Percentiles rank a stretch among this genome's conserved stretches.
These are phyloP conservation scores for Corythornis vintsioides DNA, from an alignment of 2,113 vertebrate species.

Conservation along the genomic window DNA sequence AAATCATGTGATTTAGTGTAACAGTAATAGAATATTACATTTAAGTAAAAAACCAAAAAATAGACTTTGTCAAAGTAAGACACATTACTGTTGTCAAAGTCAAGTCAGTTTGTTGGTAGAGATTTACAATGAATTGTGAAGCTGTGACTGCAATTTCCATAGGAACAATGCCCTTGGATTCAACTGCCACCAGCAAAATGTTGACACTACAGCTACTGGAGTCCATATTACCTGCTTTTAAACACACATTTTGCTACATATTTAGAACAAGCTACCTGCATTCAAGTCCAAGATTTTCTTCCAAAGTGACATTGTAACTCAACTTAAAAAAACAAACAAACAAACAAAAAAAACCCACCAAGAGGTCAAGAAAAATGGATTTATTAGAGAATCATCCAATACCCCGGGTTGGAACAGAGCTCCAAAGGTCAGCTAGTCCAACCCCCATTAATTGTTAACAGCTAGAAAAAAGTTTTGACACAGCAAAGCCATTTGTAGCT, in stretches of 20 bases:
- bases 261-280: neutral
- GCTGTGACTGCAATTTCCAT: neutral
- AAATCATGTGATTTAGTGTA: neutral
- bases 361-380: neutral
- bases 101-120: neutral
- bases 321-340: neutral
- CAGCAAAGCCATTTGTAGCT: neutral
- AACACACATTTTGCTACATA: neutral
- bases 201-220: neutral
- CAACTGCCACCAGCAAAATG: neutral
- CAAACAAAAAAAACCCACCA: no score
- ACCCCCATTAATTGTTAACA: neutral
- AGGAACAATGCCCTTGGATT: neutral
- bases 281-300: neutral
- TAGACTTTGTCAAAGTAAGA: neutral
- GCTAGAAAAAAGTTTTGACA: neutral
- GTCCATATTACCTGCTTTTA: neutral
- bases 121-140: neutral
- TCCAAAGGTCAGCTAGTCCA: no score
- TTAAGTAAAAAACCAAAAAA: neutral
- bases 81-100: neutral
- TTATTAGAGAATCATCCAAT: neutral
- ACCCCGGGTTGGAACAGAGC: no score
- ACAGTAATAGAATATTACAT: neutral
- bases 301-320: neutral